These are phyloP conservation scores for Gymnobelideus leadbeateri DNA, from an alignment of 2,113 vertebrate genomes.

Conservation along the genomic window DNA sequence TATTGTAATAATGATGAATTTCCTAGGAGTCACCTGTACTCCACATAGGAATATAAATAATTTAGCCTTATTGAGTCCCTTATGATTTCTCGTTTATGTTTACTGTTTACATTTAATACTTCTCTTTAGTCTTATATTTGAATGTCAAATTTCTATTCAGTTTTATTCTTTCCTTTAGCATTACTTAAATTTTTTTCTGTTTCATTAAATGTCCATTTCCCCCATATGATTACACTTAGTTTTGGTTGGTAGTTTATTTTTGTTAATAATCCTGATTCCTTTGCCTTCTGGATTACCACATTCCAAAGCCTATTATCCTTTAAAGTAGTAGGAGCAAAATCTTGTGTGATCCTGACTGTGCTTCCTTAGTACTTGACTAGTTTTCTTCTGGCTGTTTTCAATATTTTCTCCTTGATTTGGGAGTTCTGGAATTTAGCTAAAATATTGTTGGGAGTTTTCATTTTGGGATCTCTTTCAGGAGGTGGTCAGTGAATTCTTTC, in stretches of 20 bases:
- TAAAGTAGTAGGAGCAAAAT: background rate
- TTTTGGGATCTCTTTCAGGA: background rate
- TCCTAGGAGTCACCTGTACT: background rate
- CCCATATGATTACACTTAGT: too few relatives aligned
- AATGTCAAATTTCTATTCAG: background rate
- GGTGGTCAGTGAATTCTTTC: too few relatives aligned
- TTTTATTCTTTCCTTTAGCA: background rate
- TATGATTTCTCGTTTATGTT: background rate
- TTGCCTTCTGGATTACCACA: background rate
- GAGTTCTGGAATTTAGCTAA: background rate
- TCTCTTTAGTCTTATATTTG: background rate
- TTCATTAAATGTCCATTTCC: background rate
- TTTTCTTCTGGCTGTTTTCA: background rate
- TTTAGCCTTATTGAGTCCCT: background rate
- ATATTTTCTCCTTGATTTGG: background rate
- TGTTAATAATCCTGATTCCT: background rate
- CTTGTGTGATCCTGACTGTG: background rate
- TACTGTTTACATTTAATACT: background rate
- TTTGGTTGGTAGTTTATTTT: background rate
- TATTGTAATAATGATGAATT: background rate
- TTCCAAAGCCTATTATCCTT: background rate
- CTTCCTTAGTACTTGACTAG: background rate
- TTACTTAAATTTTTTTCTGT: too few relatives aligned
- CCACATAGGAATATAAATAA: background rate
- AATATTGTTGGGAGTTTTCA: background rate